Base-by-base conservation (phyloP, 2,888 invertebrate species). In the Zonitis immaculata region DNA sequence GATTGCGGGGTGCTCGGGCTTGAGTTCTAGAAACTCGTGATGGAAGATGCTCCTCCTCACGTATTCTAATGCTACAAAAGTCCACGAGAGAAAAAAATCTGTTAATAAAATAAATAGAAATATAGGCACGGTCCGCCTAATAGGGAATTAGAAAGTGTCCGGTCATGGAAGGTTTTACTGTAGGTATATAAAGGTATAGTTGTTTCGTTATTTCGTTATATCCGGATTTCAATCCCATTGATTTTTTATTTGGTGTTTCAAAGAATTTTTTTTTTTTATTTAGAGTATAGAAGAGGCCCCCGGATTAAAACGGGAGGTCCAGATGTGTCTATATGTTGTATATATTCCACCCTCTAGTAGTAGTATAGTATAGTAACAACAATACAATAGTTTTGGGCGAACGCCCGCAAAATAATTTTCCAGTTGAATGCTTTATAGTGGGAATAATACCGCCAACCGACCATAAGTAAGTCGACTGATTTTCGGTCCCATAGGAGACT, bases 341-440 rank as follows among this genome's bases (percentile, higher is more conserved):
- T 50, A 51, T 52, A 42, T 53, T 42, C 52, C 44, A 22, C 35
- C 58, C 60, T 56, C 42, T 57, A 47, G 51, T 55, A 56, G 55
- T 58, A 63, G 67, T 66, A 72, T n/a, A n/a, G n/a, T n/a, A n/a
- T n/a, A n/a, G n/a, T n/a, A n/a, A n/a, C n/a, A n/a, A 72, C 72
- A 72, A 72, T 72, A 70, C 69, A 67, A 66, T 65, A 61, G 63
- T 67, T 49, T 52, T n/a, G 63, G 68, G 61, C 60, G 62, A 69
- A 71, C 72, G 72, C 72, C 73, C 73, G 73, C 72, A 74, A 75
- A 74, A 74, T 74, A 70, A 75, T 75, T 74, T 74, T 73, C 69
- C 69, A 63, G 65, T 58, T 63, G 65, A 70, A 55, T 63, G 69
- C 57, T 49, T 67, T 69, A 68, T 68, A 70, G 71, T 66, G 66